Base-by-base conservation (phyloP, 2,797 vertebrate genomes). In the Ctenochaetus hawaiiensis region DNA sequence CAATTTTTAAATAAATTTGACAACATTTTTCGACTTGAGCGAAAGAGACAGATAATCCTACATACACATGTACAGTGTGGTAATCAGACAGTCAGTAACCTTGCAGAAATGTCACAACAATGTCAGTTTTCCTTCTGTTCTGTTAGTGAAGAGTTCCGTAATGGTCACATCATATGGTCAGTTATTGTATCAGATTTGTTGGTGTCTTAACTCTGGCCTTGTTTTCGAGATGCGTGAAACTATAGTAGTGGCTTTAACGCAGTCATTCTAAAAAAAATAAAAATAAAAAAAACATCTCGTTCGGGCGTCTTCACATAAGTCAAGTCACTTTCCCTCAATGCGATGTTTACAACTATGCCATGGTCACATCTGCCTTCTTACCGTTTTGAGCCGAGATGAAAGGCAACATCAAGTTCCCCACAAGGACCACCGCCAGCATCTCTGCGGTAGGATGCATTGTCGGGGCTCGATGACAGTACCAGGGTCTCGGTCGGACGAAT, bases 351-450 rank as follows among this genome's bases (percentile, higher is more conserved):
- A 68, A 20, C 26, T 3, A 71, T 65, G 70, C 43, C 69, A 54
- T 0, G 76, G 69, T 69, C 80, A 78, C 80, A 81, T 81, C 84
- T 84, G 81, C 63, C 63, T 71, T 54, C 95, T 95, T 96, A 96
- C 95, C 95, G 93, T 94, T 96, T 77, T 96, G 95, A 61, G 95
- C 89, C 67, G 89, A 91, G 86, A 72, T 81, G 82, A 87, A 85
- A 16, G 93, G 93, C 80, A 94, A 85, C 93, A 95, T 92, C 83
- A 89, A 88, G 91, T 91, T 93, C 83, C 92, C 93, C 70, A 94
- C 47, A 44, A 95, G 86, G 86, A 94, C 85, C 85, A 88, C 78
- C 67, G 90, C 91, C 87, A 95, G 87, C 89, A 95, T 93, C 87
- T 75, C 90, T 78, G 93, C 91, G 87, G 81, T 81, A 67, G 92